Conservation (phyloP, 37 sponge, comb jelly and placozoan genomes). For the Spongia lamella region DNA sequence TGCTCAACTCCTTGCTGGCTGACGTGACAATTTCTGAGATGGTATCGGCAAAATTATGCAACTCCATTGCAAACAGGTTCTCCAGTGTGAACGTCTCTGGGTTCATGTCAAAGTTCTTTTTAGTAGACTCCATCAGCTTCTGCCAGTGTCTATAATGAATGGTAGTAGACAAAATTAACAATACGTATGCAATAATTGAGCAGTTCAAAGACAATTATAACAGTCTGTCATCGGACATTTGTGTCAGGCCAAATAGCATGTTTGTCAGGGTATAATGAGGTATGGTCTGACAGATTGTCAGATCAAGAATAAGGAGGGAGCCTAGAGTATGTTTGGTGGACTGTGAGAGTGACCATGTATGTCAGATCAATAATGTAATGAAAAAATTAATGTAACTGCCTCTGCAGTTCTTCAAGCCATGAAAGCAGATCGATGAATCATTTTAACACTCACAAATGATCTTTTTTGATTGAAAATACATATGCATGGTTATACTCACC, state of each 20-base stretch:
- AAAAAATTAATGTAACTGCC: background rate
- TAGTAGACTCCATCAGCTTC: slow-evolving; percentile 92
- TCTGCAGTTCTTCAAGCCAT: background rate
- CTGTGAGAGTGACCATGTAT: too few relatives aligned
- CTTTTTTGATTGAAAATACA: background rate
- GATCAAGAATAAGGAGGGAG: too few relatives aligned
- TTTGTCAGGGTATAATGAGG: too few relatives aligned
- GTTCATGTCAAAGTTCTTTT: slow-evolving; percentile 99
- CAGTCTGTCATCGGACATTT: too few relatives aligned
- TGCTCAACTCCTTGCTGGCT: slow-evolving; percentile 97
- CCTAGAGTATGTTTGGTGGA: too few relatives aligned
- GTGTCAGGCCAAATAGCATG: too few relatives aligned
- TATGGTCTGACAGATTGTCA: too few relatives aligned
- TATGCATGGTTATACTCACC: slow-evolving; percentile 28
- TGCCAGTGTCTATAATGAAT: slow-evolving; percentile 86
- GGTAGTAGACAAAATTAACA: background rate
- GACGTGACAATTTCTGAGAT: slow-evolving; percentile 97
- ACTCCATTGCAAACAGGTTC: slow-evolving; percentile 98
- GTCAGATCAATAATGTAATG: background rate
- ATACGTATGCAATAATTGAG: background rate
- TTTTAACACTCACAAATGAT: background rate
- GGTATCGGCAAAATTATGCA: slow-evolving; percentile 94
- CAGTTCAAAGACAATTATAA: too few relatives aligned
- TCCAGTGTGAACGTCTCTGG: slow-evolving; percentile 98
- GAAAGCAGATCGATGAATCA: background rate